Base-by-base conservation (phyloP, 2,888 invertebrate species). In the Hemicrepidius hirtus region DNA sequence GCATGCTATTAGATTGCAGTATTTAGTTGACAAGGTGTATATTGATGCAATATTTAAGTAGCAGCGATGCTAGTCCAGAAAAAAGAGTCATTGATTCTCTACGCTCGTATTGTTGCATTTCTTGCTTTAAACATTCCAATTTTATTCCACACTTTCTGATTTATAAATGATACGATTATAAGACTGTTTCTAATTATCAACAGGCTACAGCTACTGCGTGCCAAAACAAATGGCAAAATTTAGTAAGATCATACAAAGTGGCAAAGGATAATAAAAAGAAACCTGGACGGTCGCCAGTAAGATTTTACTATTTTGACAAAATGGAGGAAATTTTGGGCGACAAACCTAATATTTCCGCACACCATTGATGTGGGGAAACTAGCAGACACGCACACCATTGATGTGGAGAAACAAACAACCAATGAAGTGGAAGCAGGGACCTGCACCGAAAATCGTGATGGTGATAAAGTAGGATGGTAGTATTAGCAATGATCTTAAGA, bases 161-260 rank as follows among this genome's bases (percentile, higher is more conserved):
- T 40, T 40, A 40, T 3, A 40, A 7, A 7, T 40, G n/a, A 40
- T n/a, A 40, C 40, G 5, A 35, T 35, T 35, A 10, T 35, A 35
- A 40, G 3, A 40, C 40, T 12, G 3, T 7, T 12, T 40, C 12
- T 40, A 40, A 7, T n/a, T 40, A 12, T 7, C n/a, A 40, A 40
- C 12, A 40, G 12, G 12, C n/a, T 40, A 3, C 12, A n/a, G n/a
- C 12, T 12, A 12, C 40, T 12, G 40, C 40, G 3, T 40, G 40
- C 40, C 40, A 40, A n/a, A 40, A 40, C 12, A 40, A 40, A 40
- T 40, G 40, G 40, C 40, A 40, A n/a, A 40, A 40, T 40, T 40
- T 40, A n/a, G 40, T 40, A 40, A 3, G 40, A 3, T 40, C 40
- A 3, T 40, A 12, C n/a, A 40, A 40, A 40, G n/a, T n/a, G 40